Percentiles rank a stretch among this genome's conserved stretches.
phyloP scores from a whole-genome alignment of 2,113 vertebrate genomes.

The Dicaeum eximium region DNA sequence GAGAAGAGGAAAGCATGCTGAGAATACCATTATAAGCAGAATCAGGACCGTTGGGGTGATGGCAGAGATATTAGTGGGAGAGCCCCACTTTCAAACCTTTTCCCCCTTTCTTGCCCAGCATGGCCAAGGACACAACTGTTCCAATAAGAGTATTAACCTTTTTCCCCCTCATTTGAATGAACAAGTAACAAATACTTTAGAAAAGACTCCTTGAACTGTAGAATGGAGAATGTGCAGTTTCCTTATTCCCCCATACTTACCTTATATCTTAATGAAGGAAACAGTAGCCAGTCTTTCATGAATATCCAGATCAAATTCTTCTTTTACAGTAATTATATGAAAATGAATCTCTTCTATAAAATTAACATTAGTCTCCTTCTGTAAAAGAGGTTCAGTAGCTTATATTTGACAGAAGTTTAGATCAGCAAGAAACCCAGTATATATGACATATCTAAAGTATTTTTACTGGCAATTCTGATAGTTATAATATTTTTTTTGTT shows the following conservation, averaged over 20 bases:
- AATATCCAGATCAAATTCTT: not conserved
- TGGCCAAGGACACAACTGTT: not conserved
- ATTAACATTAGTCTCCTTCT: not conserved
- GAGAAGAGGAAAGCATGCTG: not conserved
- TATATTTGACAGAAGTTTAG: not conserved
- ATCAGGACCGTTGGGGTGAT: not conserved
- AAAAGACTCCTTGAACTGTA: not conserved
- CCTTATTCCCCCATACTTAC: not conserved
- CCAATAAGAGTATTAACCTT: not conserved
- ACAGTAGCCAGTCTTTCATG: not conserved
- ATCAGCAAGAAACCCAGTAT: not conserved
- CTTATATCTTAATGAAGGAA: not conserved
- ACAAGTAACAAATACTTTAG: not conserved
- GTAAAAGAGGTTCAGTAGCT: not conserved
- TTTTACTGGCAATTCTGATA: not conserved
- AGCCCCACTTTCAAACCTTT: not conserved
- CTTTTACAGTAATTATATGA: not conserved
- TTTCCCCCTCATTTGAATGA: rapidly evolving
- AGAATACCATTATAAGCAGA: not conserved
- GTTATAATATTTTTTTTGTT: not conserved
- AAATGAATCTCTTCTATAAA: not conserved
- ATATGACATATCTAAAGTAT: not conserved
- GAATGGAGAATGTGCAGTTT: not conserved
- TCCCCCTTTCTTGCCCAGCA: not conserved
- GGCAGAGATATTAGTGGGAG: not conserved